A percentile compares a stretch with the other conserved stretches of the same genome.
phyloP scores from a whole-genome alignment of 2,888 invertebrate species.

The Saturnia pavonia region DNA sequence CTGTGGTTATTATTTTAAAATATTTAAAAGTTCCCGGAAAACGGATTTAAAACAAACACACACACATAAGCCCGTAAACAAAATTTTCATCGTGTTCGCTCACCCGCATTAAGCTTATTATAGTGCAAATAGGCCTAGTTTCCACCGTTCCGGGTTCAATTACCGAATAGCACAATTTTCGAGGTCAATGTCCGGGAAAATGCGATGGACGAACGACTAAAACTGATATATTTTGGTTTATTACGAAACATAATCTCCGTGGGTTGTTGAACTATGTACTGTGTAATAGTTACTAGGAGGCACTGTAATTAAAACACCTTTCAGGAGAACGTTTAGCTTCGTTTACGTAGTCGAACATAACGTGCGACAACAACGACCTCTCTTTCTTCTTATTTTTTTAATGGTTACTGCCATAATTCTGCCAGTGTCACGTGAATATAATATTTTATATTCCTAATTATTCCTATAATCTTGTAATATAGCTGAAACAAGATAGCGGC shows the following conservation, averaged over 20 bases:
- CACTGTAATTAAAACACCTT: background rate
- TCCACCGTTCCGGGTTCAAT: constrained; percentile 67
- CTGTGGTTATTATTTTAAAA: background rate
- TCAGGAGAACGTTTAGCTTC: background rate
- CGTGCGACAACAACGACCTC: too few relatives aligned
- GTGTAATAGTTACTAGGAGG: background rate
- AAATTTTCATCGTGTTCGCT: constrained; percentile 27
- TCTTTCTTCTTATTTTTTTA: too few relatives aligned
- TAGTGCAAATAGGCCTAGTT: constrained; percentile 39
- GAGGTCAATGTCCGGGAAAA: constrained; percentile 66
- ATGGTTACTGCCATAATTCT: too few relatives aligned
- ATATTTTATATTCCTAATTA: too few relatives aligned
- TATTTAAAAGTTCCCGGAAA: background rate
- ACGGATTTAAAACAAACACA: constrained; percentile 4
- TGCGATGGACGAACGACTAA: constrained; percentile 32
- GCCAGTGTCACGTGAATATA: too few relatives aligned
- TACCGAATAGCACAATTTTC: constrained; percentile 56
- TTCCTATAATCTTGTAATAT: too few relatives aligned
- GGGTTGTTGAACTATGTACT: constrained; percentile 19
- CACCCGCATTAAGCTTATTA: constrained; percentile 31
- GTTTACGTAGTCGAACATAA: background rate
- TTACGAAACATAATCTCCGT: constrained; percentile 31
- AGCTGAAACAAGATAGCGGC: too few relatives aligned
- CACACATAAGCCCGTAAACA: constrained; percentile 20
- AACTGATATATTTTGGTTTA: constrained; percentile 25